Percentiles rank a stretch among this genome's conserved stretches.
phyloP scores from a whole-genome alignment of 2,113 vertebrate species.

The Aspiorhynchus laticeps region DNA sequence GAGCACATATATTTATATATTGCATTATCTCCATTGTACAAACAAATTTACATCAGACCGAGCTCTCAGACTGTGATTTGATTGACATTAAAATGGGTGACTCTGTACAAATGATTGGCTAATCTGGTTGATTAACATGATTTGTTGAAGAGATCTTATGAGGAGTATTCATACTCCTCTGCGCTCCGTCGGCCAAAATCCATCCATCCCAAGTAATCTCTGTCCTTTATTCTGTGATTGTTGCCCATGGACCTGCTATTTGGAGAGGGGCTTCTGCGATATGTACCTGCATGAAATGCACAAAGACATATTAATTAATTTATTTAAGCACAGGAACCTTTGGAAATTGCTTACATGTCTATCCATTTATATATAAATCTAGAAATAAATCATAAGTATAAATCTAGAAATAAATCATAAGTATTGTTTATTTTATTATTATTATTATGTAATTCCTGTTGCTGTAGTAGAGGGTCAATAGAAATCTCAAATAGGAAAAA shows the following conservation, averaged over 20 bases:
- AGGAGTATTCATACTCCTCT: slow-evolving; percentile 91
- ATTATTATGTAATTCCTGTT: not conserved
- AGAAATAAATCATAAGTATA: no score
- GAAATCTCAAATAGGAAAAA: not conserved
- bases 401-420: no score
- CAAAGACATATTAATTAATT: not conserved
- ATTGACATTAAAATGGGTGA: slow-evolving; percentile 63
- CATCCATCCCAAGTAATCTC: slow-evolving; percentile 98
- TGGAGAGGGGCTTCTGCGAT: slow-evolving; percentile 73
- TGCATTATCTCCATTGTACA: slow-evolving; percentile 72
- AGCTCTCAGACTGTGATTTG: slow-evolving; percentile 61
- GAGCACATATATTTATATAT: slow-evolving; percentile 64
- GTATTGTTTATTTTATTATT: no score
- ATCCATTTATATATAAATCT: no score
- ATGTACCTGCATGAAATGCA: slow-evolving; percentile 29
- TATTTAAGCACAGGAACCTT: not conserved
- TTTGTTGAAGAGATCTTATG: slow-evolving; percentile 69
- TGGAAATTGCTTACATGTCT: not conserved
- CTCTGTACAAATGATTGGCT: slow-evolving; percentile 65
- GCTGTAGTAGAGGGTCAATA: not conserved
- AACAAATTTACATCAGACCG: slow-evolving; percentile 73
- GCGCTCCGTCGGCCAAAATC: slow-evolving; percentile 94
- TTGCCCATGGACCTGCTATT: slow-evolving; percentile 82
- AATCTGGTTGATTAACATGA: slow-evolving; percentile 30
- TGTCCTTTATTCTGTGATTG: slow-evolving; percentile 91